Evolutionary conservation across 2,113 vertebrate genomes (phyloP), one percentile per base, ranked within the genome.

Genomic region (Coregonus clupeaformis): DNA sequence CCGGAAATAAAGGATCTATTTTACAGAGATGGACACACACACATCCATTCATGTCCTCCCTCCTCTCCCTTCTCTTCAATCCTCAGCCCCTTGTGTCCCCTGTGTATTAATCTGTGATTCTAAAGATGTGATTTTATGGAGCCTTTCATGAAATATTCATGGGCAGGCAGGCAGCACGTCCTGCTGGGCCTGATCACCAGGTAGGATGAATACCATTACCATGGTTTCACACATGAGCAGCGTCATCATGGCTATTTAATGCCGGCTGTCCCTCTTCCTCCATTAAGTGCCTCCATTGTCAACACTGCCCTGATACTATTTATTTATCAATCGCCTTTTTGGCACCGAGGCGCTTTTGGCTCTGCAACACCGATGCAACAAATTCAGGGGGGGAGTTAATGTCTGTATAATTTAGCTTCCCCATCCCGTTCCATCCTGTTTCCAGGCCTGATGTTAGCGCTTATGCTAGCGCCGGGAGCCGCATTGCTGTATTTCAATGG

Each of bases 131-230:
- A 86, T 88, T 85, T 91, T 80, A 77, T 77, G 72, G 65, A n/a
- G 65, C 65, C 76, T 20, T 14, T 82, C 27, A 86, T 89, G 57
- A 86, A 89, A 88, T 82, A 92, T 91, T 87, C 78, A 92, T 86
- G 68, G 55, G 29, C 71, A 75, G 69, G 30, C 47, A 69, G 64
- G 66, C 72, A 66, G 29, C 62, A 74, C 62, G 76, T 79, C 85
- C 82, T 73, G 80, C 72, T 72, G 77, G 68, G 80, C 77, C 75
- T 86, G 82, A 86, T 87, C 86, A 84, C 80, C 82, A 80, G 80
- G 80, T 81, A 52, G 74, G 68, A 75, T 88, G 84, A 90, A 88
- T 85, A 73, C 69, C 72, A 87, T 90, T 81, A 87, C 68, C 62
- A 64, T 11, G 74, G 72, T 86, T 88, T 83, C 80, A 84, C 82